Percentiles rank a stretch among this genome's conserved stretches.
Conservation (phyloP, 2,888 invertebrate species). For the Cremastinae sp. region DNA sequence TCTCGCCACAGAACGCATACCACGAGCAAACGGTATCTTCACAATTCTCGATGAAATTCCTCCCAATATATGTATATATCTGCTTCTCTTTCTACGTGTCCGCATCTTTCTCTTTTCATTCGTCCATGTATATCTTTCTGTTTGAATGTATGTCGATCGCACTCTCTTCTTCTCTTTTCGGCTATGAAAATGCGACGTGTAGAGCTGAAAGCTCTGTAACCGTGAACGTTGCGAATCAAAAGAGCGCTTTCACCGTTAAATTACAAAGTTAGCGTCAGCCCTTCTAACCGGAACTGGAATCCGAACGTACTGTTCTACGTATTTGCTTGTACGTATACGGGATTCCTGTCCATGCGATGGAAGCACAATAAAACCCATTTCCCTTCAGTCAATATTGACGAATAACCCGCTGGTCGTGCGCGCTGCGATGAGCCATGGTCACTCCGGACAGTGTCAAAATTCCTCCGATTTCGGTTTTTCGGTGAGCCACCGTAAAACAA, state of each 20-base stretch:
- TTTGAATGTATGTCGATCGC: too few species aligned
- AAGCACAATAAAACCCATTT: constrained; percentile 63
- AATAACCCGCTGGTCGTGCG: constrained; percentile 51
- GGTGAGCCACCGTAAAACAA: constrained; percentile 28
- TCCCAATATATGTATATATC: too few species aligned
- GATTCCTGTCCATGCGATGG: constrained; percentile 35
- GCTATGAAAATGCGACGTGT: neutral
- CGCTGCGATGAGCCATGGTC: constrained; percentile 27
- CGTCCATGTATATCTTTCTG: neutral
- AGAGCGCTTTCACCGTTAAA: constrained; percentile 3
- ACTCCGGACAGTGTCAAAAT: constrained; percentile 47
- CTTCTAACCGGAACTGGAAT: constrained; percentile 2
- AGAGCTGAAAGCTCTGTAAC: constrained; percentile 3
- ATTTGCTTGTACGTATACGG: neutral
- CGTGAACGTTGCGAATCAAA: constrained; percentile 14
- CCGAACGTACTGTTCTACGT: neutral
- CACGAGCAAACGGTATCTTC: neutral
- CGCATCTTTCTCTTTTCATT: neutral
- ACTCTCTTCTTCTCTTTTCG: too few species aligned
- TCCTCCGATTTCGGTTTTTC: constrained; percentile 42
- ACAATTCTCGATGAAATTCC: neutral
- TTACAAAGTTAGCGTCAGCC: neutral
- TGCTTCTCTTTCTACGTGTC: too few species aligned
- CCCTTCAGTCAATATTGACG: constrained; percentile 65
- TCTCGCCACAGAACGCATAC: constrained; percentile 37